Evolutionary conservation across 92 coral and sea anemone species (phyloP).

Genomic region (Micromussa lordhowensis): DNA sequence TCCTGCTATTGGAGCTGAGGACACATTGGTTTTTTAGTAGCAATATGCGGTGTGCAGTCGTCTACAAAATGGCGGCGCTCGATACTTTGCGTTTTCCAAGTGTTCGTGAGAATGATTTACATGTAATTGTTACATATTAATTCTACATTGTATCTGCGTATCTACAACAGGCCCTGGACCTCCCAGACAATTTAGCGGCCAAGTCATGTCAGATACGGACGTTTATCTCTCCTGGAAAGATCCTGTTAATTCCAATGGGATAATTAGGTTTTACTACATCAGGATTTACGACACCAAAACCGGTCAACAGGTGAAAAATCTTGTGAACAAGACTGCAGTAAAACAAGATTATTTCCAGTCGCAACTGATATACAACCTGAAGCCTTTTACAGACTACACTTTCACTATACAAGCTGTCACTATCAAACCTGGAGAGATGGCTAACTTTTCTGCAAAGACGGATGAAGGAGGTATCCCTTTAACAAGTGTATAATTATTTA

Average conservation of each 20-base stretch:
- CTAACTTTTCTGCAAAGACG: slow-evolving; percentile 45
- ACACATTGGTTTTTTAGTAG: too few species aligned
- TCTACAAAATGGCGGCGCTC: too few species aligned
- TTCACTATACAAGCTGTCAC: slow-evolving; percentile 60
- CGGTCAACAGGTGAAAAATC: slow-evolving; percentile 13
- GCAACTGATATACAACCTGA: slow-evolving; percentile 22
- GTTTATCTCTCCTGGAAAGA: slow-evolving; percentile 54
- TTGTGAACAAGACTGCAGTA: too few species aligned
- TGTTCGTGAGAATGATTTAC: too few species aligned
- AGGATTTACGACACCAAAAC: slow-evolving; percentile 46
- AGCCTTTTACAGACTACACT: slow-evolving; percentile 61
- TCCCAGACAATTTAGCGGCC: slow-evolving; percentile 17
- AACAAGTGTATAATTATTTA: too few species aligned
- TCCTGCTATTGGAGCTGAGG: too few species aligned
- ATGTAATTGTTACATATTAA: too few species aligned
- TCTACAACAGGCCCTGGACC: slow-evolving; percentile 42
- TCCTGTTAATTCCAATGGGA: slow-evolving; percentile 60
- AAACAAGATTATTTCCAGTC: neutral
- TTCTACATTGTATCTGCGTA: too few species aligned
- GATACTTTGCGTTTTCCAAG: too few species aligned
- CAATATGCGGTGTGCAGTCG: too few species aligned
- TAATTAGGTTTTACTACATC: slow-evolving; percentile 51
- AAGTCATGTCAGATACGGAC: slow-evolving; percentile 6
- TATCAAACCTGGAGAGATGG: slow-evolving; percentile 43
- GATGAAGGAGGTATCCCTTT: slow-evolving; percentile 65